Conservation (phyloP, 1,140 invertebrate species). For the Octopus sinensis region DNA sequence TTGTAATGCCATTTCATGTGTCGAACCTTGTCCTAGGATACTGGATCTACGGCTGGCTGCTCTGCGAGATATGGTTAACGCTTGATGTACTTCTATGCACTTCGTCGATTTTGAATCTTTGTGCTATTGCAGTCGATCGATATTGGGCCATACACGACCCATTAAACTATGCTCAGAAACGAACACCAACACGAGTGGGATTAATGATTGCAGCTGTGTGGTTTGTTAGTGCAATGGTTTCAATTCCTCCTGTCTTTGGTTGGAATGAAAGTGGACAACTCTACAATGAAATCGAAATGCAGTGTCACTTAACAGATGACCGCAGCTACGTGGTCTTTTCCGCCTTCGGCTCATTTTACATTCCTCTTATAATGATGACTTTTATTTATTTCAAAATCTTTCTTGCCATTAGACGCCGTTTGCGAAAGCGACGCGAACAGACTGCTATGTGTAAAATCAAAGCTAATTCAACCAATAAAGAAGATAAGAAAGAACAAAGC, state of each 20-base stretch:
- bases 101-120: slow-evolving; percentile 90
- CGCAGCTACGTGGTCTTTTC: slow-evolving; percentile 51
- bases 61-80: slow-evolving; percentile 93
- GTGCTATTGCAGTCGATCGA: slow-evolving; percentile 77
- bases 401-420: slow-evolving; percentile 31
- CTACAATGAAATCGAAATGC: slow-evolving; percentile 23
- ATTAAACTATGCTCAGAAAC: slow-evolving; percentile 91
- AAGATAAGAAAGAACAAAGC: slow-evolving; percentile 2
- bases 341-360: slow-evolving; percentile 59
- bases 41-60: slow-evolving; percentile 85
- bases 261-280: slow-evolving; percentile 63
- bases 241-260: slow-evolving; percentile 88
- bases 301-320: slow-evolving; percentile 51
- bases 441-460: slow-evolving; percentile 21
- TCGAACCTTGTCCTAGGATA: slow-evolving; percentile 75
- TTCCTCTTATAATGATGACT: slow-evolving; percentile 55
- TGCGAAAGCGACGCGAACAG: slow-evolving; percentile 25
- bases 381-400: slow-evolving; percentile 54
- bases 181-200: slow-evolving; percentile 83
- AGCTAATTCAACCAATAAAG: slow-evolving; percentile 7
- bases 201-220: slow-evolving; percentile 87
- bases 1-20: slow-evolving; percentile 94
- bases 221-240: slow-evolving; percentile 83
- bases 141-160: slow-evolving; percentile 88
- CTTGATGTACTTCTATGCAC: slow-evolving; percentile 94